These are phyloP conservation scores for Panzeria rudis DNA, from an alignment of 2,888 invertebrate species.

Conservation along the genomic window DNA sequence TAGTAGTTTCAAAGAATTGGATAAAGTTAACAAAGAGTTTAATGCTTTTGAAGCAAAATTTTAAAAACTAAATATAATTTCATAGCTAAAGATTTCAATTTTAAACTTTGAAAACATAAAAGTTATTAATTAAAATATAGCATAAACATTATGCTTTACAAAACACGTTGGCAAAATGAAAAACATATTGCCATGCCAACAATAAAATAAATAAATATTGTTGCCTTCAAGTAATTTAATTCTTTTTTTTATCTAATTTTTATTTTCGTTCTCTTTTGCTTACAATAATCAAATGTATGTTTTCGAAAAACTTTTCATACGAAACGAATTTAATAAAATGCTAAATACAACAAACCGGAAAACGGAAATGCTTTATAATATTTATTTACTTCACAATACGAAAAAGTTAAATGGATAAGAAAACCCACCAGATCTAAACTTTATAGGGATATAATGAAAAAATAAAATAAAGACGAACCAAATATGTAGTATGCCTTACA, in stretches of 20 bases:
- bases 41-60: no score
- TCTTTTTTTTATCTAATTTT: background rate
- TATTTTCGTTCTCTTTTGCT: background rate
- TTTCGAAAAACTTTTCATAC: constrained; percentile 36
- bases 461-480: background rate
- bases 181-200: background rate
- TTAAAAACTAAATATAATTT: no score
- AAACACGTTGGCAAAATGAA: background rate
- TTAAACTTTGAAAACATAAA: background rate
- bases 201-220: background rate
- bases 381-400: constrained; percentile 14
- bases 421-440: constrained; percentile 25
- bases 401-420: background rate
- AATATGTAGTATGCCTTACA: constrained; percentile 1
- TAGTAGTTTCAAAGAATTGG: no score
- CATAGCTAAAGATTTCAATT: no score
- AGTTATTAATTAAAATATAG: background rate
- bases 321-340: constrained; percentile 43
- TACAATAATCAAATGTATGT: constrained; percentile 11
- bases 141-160: background rate
- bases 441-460: constrained; percentile 22
- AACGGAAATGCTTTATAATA: constrained; percentile 47
- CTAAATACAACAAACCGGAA: constrained; percentile 43
- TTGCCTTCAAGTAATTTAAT: background rate
- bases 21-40: no score